Conservation (phyloP, 2,888 invertebrate species). For the Heteromyza rotundicornis region DNA sequence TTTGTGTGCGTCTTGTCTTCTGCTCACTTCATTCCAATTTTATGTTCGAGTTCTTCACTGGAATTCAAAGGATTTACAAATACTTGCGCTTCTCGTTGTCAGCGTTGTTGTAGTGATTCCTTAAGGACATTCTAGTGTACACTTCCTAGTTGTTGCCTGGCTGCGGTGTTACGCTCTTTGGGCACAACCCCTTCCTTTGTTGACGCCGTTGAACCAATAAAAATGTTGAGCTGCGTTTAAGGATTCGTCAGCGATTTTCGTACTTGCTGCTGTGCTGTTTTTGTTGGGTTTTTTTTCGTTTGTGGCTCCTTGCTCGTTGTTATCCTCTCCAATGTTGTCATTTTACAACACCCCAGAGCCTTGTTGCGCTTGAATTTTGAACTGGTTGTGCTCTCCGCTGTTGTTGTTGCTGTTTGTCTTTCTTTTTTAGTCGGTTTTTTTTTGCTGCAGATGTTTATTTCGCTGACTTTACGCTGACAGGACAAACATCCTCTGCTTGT, state of each 20-base stretch:
- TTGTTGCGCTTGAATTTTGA: conserved; percentile 36
- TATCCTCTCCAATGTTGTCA: conserved; percentile 32
- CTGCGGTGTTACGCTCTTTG: conserved; percentile 8
- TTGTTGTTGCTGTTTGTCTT: conserved; percentile 3
- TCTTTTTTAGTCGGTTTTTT: neutral
- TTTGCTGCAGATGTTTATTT: conserved; percentile 32
- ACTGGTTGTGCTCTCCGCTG: conserved; percentile 28
- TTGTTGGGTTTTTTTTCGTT: conserved; percentile 22
- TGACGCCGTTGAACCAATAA: conserved; percentile 52
- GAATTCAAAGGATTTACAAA: conserved; percentile 53
- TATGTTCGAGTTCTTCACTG: conserved; percentile 41
- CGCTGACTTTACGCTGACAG: conserved; percentile 54
- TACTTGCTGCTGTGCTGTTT: conserved; percentile 19
- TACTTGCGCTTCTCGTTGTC: conserved; percentile 44
- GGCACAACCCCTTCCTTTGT: conserved; percentile 14
- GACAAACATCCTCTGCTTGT: conserved; percentile 30
- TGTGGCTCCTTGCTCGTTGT: conserved; percentile 10
- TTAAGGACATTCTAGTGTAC: neutral
- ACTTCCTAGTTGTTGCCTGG: conserved; percentile 3
- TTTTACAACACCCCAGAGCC: conserved; percentile 56
- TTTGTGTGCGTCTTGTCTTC: conserved; percentile 18
- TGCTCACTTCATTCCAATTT: neutral
- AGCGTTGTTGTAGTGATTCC: conserved; percentile 32
- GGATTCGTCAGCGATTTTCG: conserved; percentile 35
- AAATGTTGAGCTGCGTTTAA: conserved; percentile 45